phyloP scores from a whole-genome alignment of 2,113 vertebrate species.

The Bagarius yarrelli region DNA sequence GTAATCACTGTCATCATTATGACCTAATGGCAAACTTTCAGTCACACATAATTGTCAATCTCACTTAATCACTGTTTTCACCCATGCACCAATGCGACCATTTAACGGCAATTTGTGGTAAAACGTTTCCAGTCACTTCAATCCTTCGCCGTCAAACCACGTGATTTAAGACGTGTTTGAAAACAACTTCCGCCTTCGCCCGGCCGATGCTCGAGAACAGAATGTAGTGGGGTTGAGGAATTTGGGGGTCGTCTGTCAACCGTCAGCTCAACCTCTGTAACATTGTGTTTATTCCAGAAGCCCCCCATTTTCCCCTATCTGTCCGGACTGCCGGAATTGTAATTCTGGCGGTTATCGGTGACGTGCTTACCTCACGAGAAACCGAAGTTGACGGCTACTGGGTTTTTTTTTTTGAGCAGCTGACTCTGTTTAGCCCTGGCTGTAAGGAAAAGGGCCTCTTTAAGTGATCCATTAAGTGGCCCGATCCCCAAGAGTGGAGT shows the following conservation, averaged over 20 bases:
- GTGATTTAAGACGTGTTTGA: constrained; percentile 59
- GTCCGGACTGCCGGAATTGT: constrained; percentile 59
- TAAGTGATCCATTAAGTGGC: constrained; percentile 77
- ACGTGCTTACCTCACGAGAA: constrained; percentile 57
- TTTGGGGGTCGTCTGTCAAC: constrained; percentile 30
- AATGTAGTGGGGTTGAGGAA: constrained; percentile 52
- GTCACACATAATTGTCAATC: constrained; percentile 48
- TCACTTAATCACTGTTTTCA: constrained; percentile 44
- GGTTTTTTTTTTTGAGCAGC: constrained; percentile 68
- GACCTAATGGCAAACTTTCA: constrained; percentile 23
- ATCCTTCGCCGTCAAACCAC: constrained; percentile 33
- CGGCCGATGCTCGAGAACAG: not conserved
- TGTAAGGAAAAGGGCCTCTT: constrained; percentile 73
- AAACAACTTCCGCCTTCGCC: constrained; percentile 21
- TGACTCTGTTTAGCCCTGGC: constrained; percentile 74
- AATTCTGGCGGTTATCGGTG: constrained; percentile 66
- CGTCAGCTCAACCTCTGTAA: constrained; percentile 46
- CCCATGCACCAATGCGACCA: constrained; percentile 27
- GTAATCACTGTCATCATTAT: constrained; percentile 48
- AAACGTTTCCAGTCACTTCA: constrained; percentile 36
- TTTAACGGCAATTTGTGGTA: constrained; percentile 34
- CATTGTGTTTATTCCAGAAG: constrained; percentile 4
- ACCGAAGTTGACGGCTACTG: constrained; percentile 62
- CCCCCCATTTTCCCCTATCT: constrained; percentile 41
- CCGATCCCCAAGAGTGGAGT: constrained; percentile 68